phyloP scores from a whole-genome alignment of 2,113 vertebrate species.

The Peromyscus polionotus region DNA sequence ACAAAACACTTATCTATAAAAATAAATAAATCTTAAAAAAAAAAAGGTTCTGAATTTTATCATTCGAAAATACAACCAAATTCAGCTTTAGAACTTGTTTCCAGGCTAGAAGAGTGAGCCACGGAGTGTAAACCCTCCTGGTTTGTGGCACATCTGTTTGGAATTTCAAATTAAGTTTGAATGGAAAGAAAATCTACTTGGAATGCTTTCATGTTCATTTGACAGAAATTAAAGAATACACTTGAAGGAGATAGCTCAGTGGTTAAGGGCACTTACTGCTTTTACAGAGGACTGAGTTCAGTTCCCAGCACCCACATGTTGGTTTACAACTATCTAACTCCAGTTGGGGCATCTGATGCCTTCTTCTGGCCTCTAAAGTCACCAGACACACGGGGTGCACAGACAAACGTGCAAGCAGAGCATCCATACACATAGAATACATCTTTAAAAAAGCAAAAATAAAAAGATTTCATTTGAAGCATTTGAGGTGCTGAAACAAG shows the following conservation, averaged over 20 bases:
- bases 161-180: constrained; percentile 38
- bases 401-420: background rate
- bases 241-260: background rate
- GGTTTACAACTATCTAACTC: background rate
- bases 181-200: background rate
- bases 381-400: background rate
- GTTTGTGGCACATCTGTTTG: background rate
- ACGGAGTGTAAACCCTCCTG: background rate
- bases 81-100: constrained; percentile 45
- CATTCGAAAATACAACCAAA: background rate
- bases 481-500: background rate
- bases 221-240: background rate
- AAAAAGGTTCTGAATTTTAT: background rate
- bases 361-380: background rate
- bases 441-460: background rate
- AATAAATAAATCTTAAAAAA: background rate
- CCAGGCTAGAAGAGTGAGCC: background rate
- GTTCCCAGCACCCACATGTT: background rate
- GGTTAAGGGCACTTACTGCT: background rate
- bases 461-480: background rate
- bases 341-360: background rate
- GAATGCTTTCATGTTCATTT: background rate
- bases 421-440: background rate
- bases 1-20: background rate
- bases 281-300: background rate